Evolutionary conservation across 2,888 invertebrate species (phyloP).

Genomic region (Chelonus formosanus): DNA sequence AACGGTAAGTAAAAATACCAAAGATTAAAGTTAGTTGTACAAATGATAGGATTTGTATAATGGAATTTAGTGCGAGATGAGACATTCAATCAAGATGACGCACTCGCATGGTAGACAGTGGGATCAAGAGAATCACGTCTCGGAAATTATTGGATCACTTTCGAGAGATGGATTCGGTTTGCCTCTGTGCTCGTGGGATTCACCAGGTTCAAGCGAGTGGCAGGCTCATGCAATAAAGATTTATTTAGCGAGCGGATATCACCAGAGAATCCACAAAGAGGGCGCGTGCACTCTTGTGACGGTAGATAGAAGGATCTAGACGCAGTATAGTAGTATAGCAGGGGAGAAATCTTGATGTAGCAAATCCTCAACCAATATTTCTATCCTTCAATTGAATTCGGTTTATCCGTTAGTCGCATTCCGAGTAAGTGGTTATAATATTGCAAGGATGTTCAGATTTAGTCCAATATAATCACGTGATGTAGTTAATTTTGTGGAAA

Average conservation of each 20-base stretch:
- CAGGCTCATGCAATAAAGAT: slow-evolving; percentile 34
- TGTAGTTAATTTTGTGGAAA: neutral
- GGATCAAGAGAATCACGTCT: slow-evolving; percentile 28
- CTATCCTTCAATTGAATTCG: slow-evolving; percentile 2
- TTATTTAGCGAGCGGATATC: slow-evolving; percentile 32
- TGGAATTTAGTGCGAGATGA: neutral
- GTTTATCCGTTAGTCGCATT: no score
- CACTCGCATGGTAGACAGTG: slow-evolving; percentile 3
- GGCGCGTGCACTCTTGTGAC: slow-evolving; percentile 10
- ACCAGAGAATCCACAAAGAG: slow-evolving; percentile 17
- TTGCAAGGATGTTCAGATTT: no score
- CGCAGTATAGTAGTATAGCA: neutral
- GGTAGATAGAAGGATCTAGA: slow-evolving; percentile 16
- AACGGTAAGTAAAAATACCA: no score
- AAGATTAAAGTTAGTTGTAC: no score
- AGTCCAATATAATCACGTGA: neutral
- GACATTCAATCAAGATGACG: slow-evolving; percentile 12
- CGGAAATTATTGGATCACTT: slow-evolving; percentile 35
- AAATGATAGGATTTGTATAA: neutral
- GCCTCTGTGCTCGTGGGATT: slow-evolving; percentile 29
- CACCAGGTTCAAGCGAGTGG: slow-evolving; percentile 21
- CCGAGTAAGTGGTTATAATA: no score
- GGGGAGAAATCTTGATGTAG: no score
- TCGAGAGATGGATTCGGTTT: slow-evolving; percentile 31
- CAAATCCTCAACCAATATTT: slow-evolving; percentile 17